Evolutionary conservation across 2,113 vertebrate genomes (phyloP).

Genomic region (Notiomystis cincta): DNA sequence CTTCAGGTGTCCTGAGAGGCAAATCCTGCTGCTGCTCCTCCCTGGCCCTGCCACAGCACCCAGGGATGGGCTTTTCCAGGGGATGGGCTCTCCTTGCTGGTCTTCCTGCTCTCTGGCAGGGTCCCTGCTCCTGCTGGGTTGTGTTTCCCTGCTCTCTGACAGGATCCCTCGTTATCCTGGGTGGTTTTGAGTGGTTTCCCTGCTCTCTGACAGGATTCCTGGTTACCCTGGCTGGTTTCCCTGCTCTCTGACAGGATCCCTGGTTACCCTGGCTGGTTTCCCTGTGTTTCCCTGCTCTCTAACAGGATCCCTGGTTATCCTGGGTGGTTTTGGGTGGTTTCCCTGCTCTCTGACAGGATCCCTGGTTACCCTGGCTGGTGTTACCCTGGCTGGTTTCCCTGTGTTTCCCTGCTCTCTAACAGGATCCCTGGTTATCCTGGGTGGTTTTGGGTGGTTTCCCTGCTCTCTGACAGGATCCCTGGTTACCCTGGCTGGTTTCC

Average conservation of each 20-base stretch:
- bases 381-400: background rate
- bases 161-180: no score
- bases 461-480: no score
- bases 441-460: background rate
- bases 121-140: no score
- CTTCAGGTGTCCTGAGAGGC: background rate
- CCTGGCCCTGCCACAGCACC: fast-evolving
- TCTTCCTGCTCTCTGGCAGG: no score
- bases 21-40: background rate
- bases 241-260: background rate
- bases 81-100: no score
- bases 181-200: no score
- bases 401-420: background rate
- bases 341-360: background rate
- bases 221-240: no score
- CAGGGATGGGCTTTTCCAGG: background rate
- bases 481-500: background rate
- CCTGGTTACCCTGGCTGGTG: no score
- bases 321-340: background rate
- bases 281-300: background rate
- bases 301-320: fast-evolving
- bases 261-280: no score
- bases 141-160: background rate
- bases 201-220: no score
- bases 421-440: background rate